Evolutionary conservation across 1,140 invertebrate species (phyloP).

Genomic region (Lanistes nyassanus): DNA sequence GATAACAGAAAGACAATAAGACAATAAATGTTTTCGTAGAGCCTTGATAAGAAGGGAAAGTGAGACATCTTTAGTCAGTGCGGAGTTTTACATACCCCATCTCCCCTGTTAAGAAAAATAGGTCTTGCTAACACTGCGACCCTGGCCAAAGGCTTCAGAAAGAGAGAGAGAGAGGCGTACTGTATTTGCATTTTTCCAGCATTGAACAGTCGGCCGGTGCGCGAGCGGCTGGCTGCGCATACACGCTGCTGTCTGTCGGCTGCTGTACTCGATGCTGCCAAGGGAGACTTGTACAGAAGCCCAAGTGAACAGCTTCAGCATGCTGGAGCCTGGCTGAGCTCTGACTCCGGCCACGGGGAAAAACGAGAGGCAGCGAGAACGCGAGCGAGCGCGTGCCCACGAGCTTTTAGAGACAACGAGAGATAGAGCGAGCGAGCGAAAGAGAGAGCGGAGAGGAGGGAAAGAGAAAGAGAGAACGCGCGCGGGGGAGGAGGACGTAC

Average conservation of each 20-base stretch:
- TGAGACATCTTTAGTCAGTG: neutral
- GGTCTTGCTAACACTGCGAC: neutral
- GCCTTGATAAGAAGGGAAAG: too few species aligned
- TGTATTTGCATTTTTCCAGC: slow-evolving; percentile 26
- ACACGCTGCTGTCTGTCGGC: neutral
- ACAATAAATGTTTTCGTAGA: too few species aligned
- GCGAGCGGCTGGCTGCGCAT: neutral
- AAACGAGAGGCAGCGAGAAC: neutral
- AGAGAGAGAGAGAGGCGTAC: neutral
- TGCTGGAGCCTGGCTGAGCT: neutral
- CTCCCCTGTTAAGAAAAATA: slow-evolving; percentile 18
- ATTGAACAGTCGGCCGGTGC: neutral
- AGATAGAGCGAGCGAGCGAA: slow-evolving; percentile 4
- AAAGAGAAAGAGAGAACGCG: slow-evolving; percentile 55
- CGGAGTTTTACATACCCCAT: neutral
- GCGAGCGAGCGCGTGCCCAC: neutral
- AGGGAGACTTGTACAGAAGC: neutral
- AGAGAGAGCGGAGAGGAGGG: slow-evolving; percentile 35
- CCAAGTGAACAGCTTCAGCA: neutral
- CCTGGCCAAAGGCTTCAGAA: slow-evolving; percentile 5
- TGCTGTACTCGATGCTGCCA: neutral
- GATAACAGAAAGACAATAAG: too few species aligned
- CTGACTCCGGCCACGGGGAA: neutral
- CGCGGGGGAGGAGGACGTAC: slow-evolving; percentile 62
- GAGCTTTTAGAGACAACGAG: slow-evolving; percentile 18